Conservation (phyloP, 2,113 vertebrate genomes). For the Lepus timidus region DNA sequence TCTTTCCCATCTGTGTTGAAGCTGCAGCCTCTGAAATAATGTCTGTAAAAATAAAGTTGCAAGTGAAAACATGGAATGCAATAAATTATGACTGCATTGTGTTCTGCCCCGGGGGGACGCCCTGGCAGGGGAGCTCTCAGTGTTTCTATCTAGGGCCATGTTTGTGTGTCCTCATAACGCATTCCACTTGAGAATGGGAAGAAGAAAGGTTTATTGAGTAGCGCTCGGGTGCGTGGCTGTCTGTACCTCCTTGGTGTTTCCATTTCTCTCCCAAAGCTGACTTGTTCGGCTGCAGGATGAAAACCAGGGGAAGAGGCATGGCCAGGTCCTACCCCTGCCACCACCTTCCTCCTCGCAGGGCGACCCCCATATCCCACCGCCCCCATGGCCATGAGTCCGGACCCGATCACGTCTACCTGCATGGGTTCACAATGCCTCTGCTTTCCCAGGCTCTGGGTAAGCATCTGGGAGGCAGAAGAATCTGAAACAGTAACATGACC, state of each 20-base stretch:
- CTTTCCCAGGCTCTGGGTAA: neutral
- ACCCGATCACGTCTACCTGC: neutral
- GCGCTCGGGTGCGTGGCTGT: constrained; percentile 33
- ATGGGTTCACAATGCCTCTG: neutral
- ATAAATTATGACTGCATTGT: constrained; percentile 60
- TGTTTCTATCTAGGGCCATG: constrained; percentile 25
- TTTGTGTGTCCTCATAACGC: constrained; percentile 63
- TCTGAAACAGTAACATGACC: neutral
- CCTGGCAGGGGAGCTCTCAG: constrained; percentile 56
- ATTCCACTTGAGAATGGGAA: constrained; percentile 57
- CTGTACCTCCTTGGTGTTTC: constrained; percentile 56
- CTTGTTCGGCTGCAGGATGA: neutral
- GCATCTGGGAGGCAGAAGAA: neutral
- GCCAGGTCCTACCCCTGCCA: neutral
- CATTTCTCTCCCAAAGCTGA: constrained; percentile 59
- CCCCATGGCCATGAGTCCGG: neutral
- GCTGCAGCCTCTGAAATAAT: constrained; percentile 69
- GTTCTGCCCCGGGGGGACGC: constrained; percentile 48
- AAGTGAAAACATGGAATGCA: constrained; percentile 68
- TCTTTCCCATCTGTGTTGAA: constrained; percentile 75
- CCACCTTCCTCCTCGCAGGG: neutral
- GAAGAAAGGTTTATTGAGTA: neutral
- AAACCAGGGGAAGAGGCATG: neutral
- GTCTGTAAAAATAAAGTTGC: constrained; percentile 72
- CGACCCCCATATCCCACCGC: neutral